Conservation (phyloP, 2,113 vertebrate species). For the Malurus cyaneus region DNA sequence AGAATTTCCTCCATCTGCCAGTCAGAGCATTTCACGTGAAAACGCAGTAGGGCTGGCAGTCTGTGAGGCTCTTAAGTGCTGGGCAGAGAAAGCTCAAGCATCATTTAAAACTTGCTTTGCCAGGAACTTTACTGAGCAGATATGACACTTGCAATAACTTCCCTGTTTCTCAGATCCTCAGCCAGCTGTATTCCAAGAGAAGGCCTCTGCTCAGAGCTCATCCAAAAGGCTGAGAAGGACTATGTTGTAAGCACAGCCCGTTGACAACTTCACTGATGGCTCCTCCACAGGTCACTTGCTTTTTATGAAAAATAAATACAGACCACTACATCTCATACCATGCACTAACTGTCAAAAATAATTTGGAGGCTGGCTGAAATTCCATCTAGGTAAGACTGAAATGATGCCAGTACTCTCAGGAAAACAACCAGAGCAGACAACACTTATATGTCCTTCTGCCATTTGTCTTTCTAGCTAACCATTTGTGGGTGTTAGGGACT, state of each 20-base stretch:
- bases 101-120: not conserved
- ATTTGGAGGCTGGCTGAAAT: not conserved
- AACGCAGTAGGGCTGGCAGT: not conserved
- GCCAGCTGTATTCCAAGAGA: not conserved
- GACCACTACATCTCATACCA: not conserved
- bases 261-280: not conserved
- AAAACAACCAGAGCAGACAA: not conserved
- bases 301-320: conserved; percentile 8
- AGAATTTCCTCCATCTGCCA: not conserved
- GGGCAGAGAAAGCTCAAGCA: not conserved
- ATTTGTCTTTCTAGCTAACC: not conserved
- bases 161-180: not conserved
- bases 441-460: not conserved
- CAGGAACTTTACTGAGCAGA: not conserved
- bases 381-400: not conserved
- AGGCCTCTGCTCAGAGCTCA: not conserved
- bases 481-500: not conserved
- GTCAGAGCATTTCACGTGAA: not conserved
- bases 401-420: not conserved
- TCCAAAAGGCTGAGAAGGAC: not conserved
- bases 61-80: not conserved
- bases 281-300: not conserved
- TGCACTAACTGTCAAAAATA: not conserved
- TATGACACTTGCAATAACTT: not conserved
- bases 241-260: not conserved